Evolutionary conservation across 2,113 vertebrate species (phyloP).

Genomic region (Sorex araneus): DNA sequence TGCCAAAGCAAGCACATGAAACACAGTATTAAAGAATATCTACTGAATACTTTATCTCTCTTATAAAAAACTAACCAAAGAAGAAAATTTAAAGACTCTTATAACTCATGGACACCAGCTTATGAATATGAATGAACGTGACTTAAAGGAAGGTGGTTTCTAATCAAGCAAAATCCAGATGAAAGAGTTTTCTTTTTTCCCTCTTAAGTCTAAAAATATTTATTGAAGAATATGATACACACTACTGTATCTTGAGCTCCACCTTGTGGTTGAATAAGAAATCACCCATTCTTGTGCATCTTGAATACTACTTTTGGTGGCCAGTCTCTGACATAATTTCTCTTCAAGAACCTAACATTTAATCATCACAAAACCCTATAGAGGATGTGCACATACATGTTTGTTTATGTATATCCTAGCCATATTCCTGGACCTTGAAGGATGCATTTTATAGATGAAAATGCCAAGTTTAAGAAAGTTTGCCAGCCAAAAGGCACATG

Average conservation of each 20-base stretch:
- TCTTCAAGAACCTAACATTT: background rate
- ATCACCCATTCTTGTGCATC: background rate
- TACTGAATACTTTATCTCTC: background rate
- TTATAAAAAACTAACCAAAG: slow-evolving; percentile 24
- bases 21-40: slow-evolving; percentile 42
- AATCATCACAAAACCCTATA: background rate
- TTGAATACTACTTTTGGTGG: slow-evolving; percentile 12
- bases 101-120: background rate
- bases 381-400: too few relatives aligned
- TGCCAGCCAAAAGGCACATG: too few relatives aligned
- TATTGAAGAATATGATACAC: background rate
- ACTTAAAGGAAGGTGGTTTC: slow-evolving; percentile 16
- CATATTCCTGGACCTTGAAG: background rate
- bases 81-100: background rate
- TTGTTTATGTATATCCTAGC: too few relatives aligned
- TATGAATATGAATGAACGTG: background rate
- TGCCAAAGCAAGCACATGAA: too few relatives aligned
- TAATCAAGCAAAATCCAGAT: slow-evolving; percentile 32
- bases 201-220: background rate
- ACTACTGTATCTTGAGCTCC: slow-evolving; percentile 66
- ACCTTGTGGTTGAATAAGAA: slow-evolving; percentile 64
- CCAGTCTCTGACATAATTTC: background rate
- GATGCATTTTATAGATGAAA: slow-evolving; percentile 42
- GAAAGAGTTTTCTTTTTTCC: background rate
- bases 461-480: slow-evolving; percentile 45